Evolutionary conservation across 2,888 invertebrate species (phyloP), one percentile per base, ranked within the genome.

Genomic region (Archaeoteleia sp.): DNA sequence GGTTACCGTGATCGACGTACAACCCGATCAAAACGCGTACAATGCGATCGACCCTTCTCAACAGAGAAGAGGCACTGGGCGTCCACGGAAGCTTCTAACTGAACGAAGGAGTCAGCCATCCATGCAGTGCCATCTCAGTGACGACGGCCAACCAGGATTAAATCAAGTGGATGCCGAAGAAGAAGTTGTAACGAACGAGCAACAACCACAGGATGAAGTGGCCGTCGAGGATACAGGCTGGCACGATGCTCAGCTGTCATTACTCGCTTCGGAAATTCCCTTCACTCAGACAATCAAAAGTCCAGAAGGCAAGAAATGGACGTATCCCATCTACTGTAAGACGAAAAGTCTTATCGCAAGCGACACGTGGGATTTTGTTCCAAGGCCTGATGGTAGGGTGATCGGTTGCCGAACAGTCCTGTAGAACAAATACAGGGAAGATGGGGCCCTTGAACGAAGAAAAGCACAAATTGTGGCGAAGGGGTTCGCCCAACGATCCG

Each of bases 381-480:
- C 42, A n/a, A 49, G 51, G 6, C 54, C 69, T 6, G 1, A 39
- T 6, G 42, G 20, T 4, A 51, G 14, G 10, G 46, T 65, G 1
- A 35, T 54, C 27, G 32, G 14, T 57, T 0, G 57, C n/a, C n/a
- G n/a, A n/a, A n/a, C n/a, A n/a, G n/a, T n/a, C n/a, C n/a, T n/a
- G n/a, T n/a, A n/a, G n/a, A n/a, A n/a, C n/a, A n/a, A n/a, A n/a
- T n/a, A n/a, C n/a, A n/a, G n/a, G n/a, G n/a, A n/a, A n/a, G n/a
- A 69, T 12, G 70, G 67, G 14, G 15, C 46, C 5, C 48, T 72
- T 1, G 67, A 69, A 7, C 37, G 40, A 30, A 34, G 65, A 34
- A 73, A 72, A 42, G 69, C 72, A 1, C 45, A 72, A 30, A n/a
- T 71, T 0, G 71, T 74, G 3, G 72, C 72, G 3, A 53, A 51